These are phyloP conservation scores for Pholis gunnellus DNA, from an alignment of 2,113 vertebrate genomes.

Conservation along the genomic window DNA sequence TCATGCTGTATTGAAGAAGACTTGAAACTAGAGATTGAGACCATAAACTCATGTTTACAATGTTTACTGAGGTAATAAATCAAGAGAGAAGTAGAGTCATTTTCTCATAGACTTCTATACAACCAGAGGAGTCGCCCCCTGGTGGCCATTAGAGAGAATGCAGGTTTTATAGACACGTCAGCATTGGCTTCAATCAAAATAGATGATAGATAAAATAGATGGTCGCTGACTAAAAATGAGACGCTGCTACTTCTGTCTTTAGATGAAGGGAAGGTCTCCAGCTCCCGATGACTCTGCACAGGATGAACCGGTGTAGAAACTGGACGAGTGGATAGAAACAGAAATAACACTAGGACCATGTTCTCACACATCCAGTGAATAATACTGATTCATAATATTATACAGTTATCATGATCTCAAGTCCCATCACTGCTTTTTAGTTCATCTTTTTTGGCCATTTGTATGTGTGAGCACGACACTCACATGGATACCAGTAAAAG, in stretches of 20 bases:
- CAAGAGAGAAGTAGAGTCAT: no score
- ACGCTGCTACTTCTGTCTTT: neutral
- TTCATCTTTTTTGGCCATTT: neutral
- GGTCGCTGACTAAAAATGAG: neutral
- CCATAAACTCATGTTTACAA: no score
- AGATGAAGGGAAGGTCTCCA: neutral
- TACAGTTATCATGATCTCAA: neutral
- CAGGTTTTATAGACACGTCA: no score
- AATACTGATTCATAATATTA: neutral
- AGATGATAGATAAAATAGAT: no score
- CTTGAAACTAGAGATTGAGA: no score
- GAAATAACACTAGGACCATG: neutral
- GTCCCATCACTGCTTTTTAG: neutral
- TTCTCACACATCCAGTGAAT: neutral
- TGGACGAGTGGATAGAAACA: neutral
- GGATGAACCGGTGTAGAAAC: neutral
- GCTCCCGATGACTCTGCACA: neutral
- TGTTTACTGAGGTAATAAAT: no score
- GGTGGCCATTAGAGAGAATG: no score
- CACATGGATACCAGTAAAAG: slow-evolving; percentile 13
- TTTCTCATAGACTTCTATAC: no score
- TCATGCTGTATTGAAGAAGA: no score
- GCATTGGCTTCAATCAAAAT: no score
- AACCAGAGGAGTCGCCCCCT: no score
- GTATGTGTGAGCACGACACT: no score